phyloP scores from a whole-genome alignment of 2,113 vertebrate genomes.

The Pampusana beccarii region DNA sequence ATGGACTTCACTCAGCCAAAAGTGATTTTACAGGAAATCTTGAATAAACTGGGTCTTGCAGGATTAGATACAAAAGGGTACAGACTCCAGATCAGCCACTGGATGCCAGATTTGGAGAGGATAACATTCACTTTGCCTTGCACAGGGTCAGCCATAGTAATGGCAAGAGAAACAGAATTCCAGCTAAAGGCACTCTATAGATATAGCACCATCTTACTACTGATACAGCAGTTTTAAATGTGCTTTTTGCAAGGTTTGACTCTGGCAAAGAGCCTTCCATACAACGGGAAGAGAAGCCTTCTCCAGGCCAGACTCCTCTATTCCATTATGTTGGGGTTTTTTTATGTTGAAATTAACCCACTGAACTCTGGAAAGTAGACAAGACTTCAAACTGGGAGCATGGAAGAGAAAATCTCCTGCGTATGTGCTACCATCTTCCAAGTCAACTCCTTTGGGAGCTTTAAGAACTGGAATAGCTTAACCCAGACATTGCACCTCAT shows the following conservation, averaged over 20 bases:
- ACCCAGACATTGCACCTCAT: not conserved
- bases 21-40: not conserved
- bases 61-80: not conserved
- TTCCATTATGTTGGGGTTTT: rapidly evolving
- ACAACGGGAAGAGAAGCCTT: not conserved
- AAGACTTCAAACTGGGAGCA: not conserved
- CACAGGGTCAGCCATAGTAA: not conserved
- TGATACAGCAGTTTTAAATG: not conserved
- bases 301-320: not conserved
- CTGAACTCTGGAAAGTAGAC: not conserved
- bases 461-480: not conserved
- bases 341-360: not conserved
- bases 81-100: not conserved
- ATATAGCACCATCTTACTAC: not conserved
- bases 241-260: not conserved
- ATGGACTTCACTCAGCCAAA: not conserved
- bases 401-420: not conserved
- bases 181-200: not conserved
- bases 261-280: not conserved
- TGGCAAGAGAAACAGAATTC: not conserved
- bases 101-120: not conserved
- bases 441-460: not conserved
- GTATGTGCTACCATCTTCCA: not conserved
- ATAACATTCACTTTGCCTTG: not conserved
- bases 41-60: not conserved